Evolutionary conservation across 2,888 invertebrate species (phyloP).

Genomic region (Eupeodes latifasciatus): DNA sequence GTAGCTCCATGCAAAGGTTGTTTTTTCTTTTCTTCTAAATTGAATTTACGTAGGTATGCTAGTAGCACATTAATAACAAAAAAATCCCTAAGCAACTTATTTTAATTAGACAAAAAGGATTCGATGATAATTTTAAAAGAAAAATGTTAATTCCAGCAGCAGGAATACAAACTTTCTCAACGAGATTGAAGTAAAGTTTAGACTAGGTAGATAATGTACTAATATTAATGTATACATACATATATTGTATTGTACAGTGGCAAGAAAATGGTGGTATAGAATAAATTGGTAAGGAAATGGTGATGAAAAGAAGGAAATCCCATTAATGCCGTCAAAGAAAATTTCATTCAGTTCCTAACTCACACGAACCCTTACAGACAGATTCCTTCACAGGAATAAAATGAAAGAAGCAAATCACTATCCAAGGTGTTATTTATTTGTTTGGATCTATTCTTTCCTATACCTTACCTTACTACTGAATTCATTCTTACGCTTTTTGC

Average conservation of each 20-base stretch:
- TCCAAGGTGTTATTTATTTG: conserved; percentile 68
- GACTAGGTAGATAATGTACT: too few relatives aligned
- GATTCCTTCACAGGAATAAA: conserved; percentile 18
- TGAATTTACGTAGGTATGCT: too few relatives aligned
- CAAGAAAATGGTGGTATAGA: conserved; percentile 28
- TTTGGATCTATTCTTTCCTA: conserved; percentile 39
- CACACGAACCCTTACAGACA: conserved; percentile 6
- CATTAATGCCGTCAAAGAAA: conserved; percentile 69
- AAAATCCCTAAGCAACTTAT: too few relatives aligned
- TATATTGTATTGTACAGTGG: neutral
- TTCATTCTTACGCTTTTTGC: neutral
- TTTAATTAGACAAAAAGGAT: too few relatives aligned
- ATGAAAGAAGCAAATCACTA: conserved; percentile 65
- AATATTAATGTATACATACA: too few relatives aligned
- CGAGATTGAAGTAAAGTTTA: conserved; percentile 23
- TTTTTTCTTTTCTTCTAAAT: too few relatives aligned
- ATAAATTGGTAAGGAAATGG: conserved; percentile 22
- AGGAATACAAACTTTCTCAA: neutral
- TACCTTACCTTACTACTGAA: neutral
- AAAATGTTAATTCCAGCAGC: too few relatives aligned
- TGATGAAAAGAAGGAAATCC: conserved; percentile 61
- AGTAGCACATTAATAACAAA: too few relatives aligned
- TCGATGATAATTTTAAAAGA: too few relatives aligned
- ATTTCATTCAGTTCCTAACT: conserved; percentile 45
- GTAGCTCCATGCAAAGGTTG: too few relatives aligned